Evolutionary conservation across 2,797 vertebrate species (phyloP).

Genomic region (Poecile montanus): DNA sequence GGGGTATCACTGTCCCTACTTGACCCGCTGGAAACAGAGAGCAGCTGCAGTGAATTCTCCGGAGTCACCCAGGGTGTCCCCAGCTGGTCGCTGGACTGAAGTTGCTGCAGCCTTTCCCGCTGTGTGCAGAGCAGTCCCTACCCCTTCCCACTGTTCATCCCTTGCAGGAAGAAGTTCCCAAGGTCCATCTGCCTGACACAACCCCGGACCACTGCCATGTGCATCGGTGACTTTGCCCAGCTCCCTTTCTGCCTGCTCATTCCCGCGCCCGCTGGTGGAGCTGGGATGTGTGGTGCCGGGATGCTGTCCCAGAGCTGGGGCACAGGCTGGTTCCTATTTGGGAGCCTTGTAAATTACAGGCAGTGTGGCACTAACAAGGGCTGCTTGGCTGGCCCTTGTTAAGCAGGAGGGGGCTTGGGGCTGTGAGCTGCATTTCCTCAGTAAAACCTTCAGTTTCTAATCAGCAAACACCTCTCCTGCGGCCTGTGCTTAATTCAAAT

Average conservation of each 20-base stretch:
- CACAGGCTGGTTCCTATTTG: slow-evolving; percentile 68
- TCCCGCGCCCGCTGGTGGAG: background rate
- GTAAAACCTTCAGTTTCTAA: slow-evolving; percentile 75
- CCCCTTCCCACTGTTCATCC: background rate
- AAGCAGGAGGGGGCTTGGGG: slow-evolving; percentile 70
- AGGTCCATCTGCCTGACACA: accelerated
- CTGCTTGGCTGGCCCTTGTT: slow-evolving; percentile 61
- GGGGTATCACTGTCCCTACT: slow-evolving; percentile 9
- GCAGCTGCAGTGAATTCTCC: slow-evolving; percentile 30
- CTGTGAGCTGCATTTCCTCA: slow-evolving; percentile 73
- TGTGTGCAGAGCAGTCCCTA: background rate
- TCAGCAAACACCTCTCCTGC: slow-evolving; percentile 66
- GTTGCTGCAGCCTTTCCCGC: background rate
- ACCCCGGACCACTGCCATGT: accelerated
- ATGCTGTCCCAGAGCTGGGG: background rate
- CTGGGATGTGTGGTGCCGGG: background rate
- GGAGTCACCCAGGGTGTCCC: slow-evolving; percentile 9
- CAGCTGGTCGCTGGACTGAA: background rate
- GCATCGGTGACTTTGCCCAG: accelerated
- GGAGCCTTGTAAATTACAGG: slow-evolving; percentile 70
- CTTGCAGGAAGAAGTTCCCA: background rate
- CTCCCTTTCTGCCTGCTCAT: background rate
- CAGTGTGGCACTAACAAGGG: slow-evolving; percentile 60
- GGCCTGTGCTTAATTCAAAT: background rate
- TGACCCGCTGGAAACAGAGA: background rate